Conservation (phyloP, 37 sponge, comb jelly and placozoan species). For the Chondrilla cf. caribensis region DNA sequence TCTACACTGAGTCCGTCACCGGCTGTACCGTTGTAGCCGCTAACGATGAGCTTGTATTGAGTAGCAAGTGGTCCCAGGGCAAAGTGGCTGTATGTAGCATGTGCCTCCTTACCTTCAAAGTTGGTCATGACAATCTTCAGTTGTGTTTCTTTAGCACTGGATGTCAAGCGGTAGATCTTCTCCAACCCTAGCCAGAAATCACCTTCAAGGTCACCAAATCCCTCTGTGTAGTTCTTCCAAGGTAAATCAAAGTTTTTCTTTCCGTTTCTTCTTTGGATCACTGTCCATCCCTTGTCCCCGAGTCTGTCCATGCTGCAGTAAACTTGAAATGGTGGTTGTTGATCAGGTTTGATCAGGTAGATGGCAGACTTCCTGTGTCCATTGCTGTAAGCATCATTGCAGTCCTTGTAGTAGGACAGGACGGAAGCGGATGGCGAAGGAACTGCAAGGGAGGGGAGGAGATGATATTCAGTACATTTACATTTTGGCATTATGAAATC, state of each 20-base stretch:
- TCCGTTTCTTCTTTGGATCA: not conserved
- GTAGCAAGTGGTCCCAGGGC: not conserved
- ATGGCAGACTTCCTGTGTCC: not conserved
- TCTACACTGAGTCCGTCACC: not conserved
- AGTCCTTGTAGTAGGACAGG: slow-evolving; percentile 10
- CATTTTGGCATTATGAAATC: too few relatives aligned
- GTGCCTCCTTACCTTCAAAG: too few relatives aligned
- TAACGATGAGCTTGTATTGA: slow-evolving; percentile 10
- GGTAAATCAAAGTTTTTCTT: not conserved
- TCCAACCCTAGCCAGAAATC: slow-evolving; percentile 28
- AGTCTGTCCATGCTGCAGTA: not conserved
- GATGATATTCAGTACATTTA: too few relatives aligned
- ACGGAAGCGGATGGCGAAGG: too few relatives aligned
- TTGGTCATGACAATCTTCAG: not conserved
- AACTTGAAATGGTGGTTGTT: not conserved
- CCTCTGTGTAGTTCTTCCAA: not conserved
- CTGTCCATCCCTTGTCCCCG: slow-evolving; percentile 1
- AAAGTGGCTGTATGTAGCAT: slow-evolving; percentile 6
- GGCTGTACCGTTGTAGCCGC: slow-evolving; percentile 16
- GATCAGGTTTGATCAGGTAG: not conserved
- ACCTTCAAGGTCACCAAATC: not conserved
- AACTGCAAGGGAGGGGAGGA: too few relatives aligned
- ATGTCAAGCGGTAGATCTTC: slow-evolving; percentile 17
- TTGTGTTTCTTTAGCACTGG: not conserved
- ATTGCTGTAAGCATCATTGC: not conserved